Evolutionary conservation across 2,113 vertebrate genomes (phyloP).

Genomic region (Pogona vitticeps): DNA sequence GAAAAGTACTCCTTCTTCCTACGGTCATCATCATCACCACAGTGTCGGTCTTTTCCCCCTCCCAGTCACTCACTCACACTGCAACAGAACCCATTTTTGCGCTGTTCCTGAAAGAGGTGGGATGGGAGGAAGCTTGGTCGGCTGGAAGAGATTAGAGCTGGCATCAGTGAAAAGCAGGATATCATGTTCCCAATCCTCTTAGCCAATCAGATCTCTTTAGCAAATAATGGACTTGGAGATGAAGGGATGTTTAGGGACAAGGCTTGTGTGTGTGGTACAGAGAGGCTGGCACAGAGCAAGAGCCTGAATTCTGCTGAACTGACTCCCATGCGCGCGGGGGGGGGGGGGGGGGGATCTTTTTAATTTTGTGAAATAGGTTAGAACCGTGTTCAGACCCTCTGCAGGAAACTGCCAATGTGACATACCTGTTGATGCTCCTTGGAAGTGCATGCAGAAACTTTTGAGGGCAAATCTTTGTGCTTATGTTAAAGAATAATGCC

Average conservation of each 20-base stretch:
- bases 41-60: background rate
- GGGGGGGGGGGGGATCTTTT: background rate
- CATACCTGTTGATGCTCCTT: background rate
- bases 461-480: background rate
- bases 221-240: constrained; percentile 36
- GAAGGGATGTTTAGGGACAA: constrained; percentile 44
- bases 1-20: background rate
- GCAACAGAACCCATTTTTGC: background rate
- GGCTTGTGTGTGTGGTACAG: constrained; percentile 38
- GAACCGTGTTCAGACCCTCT: background rate
- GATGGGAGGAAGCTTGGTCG: background rate
- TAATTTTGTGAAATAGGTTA: background rate
- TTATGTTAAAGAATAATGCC: no score
- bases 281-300: background rate
- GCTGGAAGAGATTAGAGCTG: constrained; percentile 23
- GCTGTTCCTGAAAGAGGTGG: constrained; percentile 8
- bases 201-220: constrained; percentile 39
- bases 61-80: background rate
- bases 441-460: background rate
- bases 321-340: no score
- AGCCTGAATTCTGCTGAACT: background rate
- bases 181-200: constrained; percentile 34
- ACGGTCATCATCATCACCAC: no score
- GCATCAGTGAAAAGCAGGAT: constrained; percentile 18
- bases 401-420: background rate